These are phyloP conservation scores for Harmothoe impar DNA, from an alignment of 2,888 invertebrate species.

Conservation along the genomic window DNA sequence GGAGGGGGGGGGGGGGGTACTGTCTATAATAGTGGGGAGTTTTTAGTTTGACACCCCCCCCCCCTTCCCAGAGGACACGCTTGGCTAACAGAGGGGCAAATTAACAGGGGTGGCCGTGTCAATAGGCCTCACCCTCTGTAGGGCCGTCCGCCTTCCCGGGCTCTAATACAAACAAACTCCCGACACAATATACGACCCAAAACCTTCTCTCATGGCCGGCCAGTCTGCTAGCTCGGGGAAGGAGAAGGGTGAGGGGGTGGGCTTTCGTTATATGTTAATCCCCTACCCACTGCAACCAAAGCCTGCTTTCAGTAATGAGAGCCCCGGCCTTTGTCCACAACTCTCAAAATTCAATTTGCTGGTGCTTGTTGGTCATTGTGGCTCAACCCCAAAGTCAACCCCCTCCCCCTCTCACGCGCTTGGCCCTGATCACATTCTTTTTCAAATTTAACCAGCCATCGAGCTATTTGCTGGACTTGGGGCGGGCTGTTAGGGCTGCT, in stretches of 20 bases:
- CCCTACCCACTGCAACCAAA: background rate
- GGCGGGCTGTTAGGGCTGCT: background rate
- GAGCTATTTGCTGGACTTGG: background rate
- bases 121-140: constrained; percentile 3
- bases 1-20: background rate
- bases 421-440: constrained; percentile 28
- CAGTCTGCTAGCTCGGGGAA: background rate
- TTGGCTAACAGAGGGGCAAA: constrained; percentile 55
- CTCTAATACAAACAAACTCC: constrained; percentile 17
- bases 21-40: background rate
- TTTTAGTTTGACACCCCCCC: constrained; percentile 1
- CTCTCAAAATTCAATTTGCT: constrained; percentile 50
- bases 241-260: constrained; percentile 8
- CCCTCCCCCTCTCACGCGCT: background rate
- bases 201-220: background rate
- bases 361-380: constrained; percentile 11
- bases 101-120: constrained; percentile 48
- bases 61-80: constrained; percentile 34
- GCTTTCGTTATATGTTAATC: background rate
- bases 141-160: background rate
- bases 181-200: constrained; percentile 9
- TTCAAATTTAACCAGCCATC: constrained; percentile 31
- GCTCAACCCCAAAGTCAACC: background rate
- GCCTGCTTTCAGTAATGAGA: constrained; percentile 22
- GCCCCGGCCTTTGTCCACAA: background rate